A percentile compares a stretch with the other conserved stretches of the same genome.
These are phyloP conservation scores for Anguilla rostrata DNA, from an alignment of 2,113 vertebrate species.

Conservation along the genomic window DNA sequence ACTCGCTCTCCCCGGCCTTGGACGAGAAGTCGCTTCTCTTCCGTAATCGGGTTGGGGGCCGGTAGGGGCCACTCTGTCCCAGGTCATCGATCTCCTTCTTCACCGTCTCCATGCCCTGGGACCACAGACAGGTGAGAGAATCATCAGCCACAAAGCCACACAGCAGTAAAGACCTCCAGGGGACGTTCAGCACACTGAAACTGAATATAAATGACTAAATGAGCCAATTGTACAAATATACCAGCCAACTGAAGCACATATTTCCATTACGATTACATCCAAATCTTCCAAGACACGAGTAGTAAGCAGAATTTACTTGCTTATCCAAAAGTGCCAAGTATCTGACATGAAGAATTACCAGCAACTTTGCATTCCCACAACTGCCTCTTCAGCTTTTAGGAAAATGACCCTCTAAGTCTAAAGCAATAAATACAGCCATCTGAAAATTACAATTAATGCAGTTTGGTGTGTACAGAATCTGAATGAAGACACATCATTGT, in stretches of 20 bases:
- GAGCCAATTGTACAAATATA: background rate
- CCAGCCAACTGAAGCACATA: background rate
- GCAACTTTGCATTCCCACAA: background rate
- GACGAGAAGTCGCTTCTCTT: slow-evolving; percentile 89
- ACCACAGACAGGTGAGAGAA: slow-evolving; percentile 6
- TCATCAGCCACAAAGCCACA: background rate
- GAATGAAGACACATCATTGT: no score
- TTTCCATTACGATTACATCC: background rate
- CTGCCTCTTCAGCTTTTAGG: no score
- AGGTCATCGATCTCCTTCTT: slow-evolving; percentile 90
- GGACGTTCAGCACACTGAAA: background rate
- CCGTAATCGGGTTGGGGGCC: slow-evolving; percentile 78
- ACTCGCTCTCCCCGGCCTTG: slow-evolving; percentile 69
- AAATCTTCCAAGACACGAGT: background rate
- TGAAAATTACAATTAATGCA: background rate
- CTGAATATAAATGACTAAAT: no score
- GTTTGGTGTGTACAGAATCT: no score
- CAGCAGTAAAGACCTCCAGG: background rate
- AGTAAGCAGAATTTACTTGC: background rate
- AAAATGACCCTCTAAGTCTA: background rate
- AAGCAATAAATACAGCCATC: background rate
- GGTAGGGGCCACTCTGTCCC: slow-evolving; percentile 83
- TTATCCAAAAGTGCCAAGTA: background rate
- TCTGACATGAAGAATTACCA: background rate
- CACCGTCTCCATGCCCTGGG: slow-evolving; percentile 86